phyloP scores from a whole-genome alignment of 2,113 vertebrate genomes.

The Syngnathoides biaculeatus region DNA sequence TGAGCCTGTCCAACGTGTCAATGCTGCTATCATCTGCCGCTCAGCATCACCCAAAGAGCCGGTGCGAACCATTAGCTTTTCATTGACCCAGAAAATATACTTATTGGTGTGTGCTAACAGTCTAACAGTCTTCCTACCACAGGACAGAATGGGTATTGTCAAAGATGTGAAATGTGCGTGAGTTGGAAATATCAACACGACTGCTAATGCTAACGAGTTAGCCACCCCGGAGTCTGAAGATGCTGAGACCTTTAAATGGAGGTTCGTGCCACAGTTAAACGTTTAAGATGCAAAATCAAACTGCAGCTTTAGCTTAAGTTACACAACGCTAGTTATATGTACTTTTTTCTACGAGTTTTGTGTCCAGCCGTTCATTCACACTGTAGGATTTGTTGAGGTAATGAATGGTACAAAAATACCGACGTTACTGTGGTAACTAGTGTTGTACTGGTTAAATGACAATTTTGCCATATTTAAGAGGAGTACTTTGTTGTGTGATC shows the following conservation, averaged over 20 bases:
- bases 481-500: background rate
- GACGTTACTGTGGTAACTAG: background rate
- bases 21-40: conserved; percentile 40
- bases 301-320: background rate
- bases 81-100: background rate
- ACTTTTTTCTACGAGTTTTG: background rate
- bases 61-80: conserved; percentile 22
- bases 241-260: background rate
- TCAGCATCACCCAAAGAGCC: conserved; percentile 26
- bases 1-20: conserved; percentile 36
- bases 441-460: background rate
- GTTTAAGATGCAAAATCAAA: background rate
- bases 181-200: background rate
- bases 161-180: background rate
- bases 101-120: background rate
- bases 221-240: background rate
- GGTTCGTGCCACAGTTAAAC: background rate
- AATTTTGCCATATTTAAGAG: background rate
- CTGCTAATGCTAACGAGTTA: conserved; percentile 34
- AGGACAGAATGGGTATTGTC: background rate
- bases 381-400: background rate
- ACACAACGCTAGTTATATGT: background rate
- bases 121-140: background rate
- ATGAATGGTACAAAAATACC: too few species aligned
- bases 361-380: background rate